Conservation (phyloP, 2,113 vertebrate genomes). For the Coregonus clupeaformis region DNA sequence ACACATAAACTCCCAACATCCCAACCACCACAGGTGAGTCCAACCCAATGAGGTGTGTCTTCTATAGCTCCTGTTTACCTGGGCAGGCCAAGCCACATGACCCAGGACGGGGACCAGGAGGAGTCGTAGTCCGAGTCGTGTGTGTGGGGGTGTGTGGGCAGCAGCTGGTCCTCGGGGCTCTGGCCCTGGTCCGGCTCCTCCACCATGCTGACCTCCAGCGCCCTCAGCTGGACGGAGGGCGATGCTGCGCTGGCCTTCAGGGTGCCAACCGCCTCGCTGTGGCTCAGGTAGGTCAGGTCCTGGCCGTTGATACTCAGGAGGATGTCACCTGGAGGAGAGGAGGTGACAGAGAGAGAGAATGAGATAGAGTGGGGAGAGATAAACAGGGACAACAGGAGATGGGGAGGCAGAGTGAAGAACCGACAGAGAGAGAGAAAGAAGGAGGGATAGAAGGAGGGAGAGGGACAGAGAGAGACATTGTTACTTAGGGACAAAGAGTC, state of each 20-base stretch:
- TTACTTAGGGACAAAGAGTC: background rate
- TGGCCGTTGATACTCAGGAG: slow-evolving; percentile 94
- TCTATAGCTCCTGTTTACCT: slow-evolving; percentile 70
- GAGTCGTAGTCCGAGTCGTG: slow-evolving; percentile 90
- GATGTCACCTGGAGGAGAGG: slow-evolving; percentile 80
- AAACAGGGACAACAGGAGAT: background rate
- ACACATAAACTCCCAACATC: no score
- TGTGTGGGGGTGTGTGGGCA: slow-evolving; percentile 70
- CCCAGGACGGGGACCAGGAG: slow-evolving; percentile 96
- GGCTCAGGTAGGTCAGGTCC: slow-evolving; percentile 91
- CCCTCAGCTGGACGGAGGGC: slow-evolving; percentile 83
- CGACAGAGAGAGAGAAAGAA: background rate
- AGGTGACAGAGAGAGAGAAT: background rate
- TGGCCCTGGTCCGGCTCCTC: slow-evolving; percentile 80
- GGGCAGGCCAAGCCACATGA: slow-evolving; percentile 96
- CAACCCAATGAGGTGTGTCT: background rate
- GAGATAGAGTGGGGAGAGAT: background rate
- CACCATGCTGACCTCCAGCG: slow-evolving; percentile 87
- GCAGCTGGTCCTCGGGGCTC: slow-evolving; percentile 71
- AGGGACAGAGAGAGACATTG: background rate
- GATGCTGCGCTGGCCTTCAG: slow-evolving; percentile 93
- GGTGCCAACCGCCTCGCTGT: slow-evolving; percentile 93
- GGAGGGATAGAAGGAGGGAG: background rate
- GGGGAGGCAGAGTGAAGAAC: background rate
- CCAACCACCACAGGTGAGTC: no score